Evolutionary conservation across 2,888 invertebrate genomes (phyloP), one percentile per base, ranked within the genome.

Genomic region (Agonopterix subpropinquella): DNA sequence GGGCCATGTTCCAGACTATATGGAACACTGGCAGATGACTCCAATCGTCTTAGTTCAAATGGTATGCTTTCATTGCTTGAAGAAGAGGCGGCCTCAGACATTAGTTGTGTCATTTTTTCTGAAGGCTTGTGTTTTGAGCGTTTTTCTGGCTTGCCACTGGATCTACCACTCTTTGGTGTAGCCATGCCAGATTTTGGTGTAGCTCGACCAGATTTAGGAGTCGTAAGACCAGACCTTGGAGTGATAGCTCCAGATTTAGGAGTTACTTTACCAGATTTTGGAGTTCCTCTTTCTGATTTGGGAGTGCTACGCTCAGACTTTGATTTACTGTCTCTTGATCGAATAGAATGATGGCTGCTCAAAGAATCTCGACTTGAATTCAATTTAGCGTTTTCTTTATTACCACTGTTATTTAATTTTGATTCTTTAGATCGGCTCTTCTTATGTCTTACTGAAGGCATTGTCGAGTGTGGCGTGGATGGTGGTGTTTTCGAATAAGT

Each of bases 1-100:
- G 85, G 80, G 2, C 88, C 85, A 41, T 87, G 87, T 55, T 86
- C 89, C 44, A 92, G 79, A 50, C 91, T 91, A 53, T 91, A 92
- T 2, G 93, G 93, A 36, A 93, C 92, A 65, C 92, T 92, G 4
- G 89, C 80, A 50, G 92, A 92, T 49, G 91, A 80, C 59, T 90
- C 90, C 52, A 91, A 66, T 56, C 89, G 76, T 61, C 87, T 81
- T 8, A 87, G 58, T 59, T 84, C 85, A 58, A 85, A 85, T 10
- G 89, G 89, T 62, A 89, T 81, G 62, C 89, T 91, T 54, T 91
- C 88, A 55, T 91, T 89, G 56, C 91, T 91, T 1, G 91, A 91
- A 43, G 90, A 91, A 11, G 91, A 90, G 52, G 91, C 91, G 0
- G 90, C 90, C 62, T 88, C 89, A 28, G 89, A 89, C 84, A 89